These are phyloP conservation scores for Palythoa heliodiscus DNA, from an alignment of 92 coral and sea anemone species.

Conservation along the genomic window DNA sequence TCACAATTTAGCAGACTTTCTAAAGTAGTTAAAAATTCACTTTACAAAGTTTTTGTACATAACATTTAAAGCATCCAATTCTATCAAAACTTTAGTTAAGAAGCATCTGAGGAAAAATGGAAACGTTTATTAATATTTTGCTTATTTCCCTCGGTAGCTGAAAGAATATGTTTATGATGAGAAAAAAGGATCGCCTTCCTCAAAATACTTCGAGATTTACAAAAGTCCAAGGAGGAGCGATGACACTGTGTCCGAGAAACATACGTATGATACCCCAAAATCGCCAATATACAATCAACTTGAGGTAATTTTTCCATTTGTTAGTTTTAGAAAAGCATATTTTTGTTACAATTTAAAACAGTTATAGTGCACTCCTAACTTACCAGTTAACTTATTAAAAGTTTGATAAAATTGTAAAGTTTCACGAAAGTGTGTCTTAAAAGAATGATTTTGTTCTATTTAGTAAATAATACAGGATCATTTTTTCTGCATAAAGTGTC, in stretches of 20 bases:
- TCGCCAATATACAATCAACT: background rate
- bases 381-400: background rate
- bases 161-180: slow-evolving; percentile 58
- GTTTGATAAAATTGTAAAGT: no score
- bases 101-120: background rate
- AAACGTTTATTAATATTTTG: background rate
- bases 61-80: no score
- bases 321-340: background rate
- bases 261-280: background rate
- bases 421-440: no score
- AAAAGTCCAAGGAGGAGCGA: slow-evolving; percentile 1
- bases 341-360: background rate
- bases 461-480: no score
- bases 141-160: slow-evolving; percentile 27
- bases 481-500: no score
- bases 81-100: no score
- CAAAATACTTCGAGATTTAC: slow-evolving; percentile 68
- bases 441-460: no score
- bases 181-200: slow-evolving; percentile 61
- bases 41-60: no score
- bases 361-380: background rate
- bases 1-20: no score
- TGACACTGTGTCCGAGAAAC: slow-evolving; percentile 23
- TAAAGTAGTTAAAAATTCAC: no score
- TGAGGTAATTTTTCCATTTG: background rate